Evolutionary conservation across 2,797 vertebrate species (phyloP).

Genomic region (Fundulus diaphanus): DNA sequence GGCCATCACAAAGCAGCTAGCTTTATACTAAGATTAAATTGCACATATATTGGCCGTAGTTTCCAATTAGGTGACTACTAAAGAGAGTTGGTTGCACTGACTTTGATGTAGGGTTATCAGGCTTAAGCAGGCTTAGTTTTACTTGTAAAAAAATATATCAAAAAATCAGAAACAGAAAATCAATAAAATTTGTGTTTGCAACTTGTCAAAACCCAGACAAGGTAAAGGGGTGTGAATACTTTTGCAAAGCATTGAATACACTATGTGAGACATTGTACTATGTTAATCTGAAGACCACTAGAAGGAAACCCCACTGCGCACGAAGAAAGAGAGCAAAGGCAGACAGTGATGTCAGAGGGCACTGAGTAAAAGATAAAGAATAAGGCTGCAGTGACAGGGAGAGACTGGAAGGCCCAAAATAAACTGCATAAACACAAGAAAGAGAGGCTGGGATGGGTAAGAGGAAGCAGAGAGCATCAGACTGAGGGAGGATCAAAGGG

Average conservation of each 20-base stretch:
- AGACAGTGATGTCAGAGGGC: conserved; percentile 31
- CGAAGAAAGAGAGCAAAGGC: conserved; percentile 16
- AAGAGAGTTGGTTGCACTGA: neutral
- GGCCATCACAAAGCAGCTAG: neutral
- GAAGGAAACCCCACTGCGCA: conserved; percentile 13
- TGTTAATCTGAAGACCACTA: neutral
- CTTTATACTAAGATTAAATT: neutral
- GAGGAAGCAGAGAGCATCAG: conserved; percentile 44
- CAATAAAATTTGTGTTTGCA: neutral
- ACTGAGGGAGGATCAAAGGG: conserved; percentile 81
- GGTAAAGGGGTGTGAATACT: neutral
- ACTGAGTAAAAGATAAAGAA: conserved; percentile 48
- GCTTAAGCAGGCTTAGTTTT: neutral
- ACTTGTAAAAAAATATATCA: neutral
- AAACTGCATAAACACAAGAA: conserved; percentile 62
- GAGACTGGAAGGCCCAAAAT: conserved; percentile 66
- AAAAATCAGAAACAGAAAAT: neutral
- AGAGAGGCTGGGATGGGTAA: conserved; percentile 37
- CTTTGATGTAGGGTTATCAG: neutral
- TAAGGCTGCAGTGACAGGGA: conserved; percentile 45
- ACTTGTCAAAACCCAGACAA: neutral
- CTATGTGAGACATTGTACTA: neutral
- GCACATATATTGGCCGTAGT: neutral
- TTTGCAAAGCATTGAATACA: neutral
- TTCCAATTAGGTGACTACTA: too few species aligned